Percentiles rank a stretch among this genome's conserved stretches.
Conservation (phyloP, 2,888 invertebrate genomes). For the Sinopyrophorus schimmeli region DNA sequence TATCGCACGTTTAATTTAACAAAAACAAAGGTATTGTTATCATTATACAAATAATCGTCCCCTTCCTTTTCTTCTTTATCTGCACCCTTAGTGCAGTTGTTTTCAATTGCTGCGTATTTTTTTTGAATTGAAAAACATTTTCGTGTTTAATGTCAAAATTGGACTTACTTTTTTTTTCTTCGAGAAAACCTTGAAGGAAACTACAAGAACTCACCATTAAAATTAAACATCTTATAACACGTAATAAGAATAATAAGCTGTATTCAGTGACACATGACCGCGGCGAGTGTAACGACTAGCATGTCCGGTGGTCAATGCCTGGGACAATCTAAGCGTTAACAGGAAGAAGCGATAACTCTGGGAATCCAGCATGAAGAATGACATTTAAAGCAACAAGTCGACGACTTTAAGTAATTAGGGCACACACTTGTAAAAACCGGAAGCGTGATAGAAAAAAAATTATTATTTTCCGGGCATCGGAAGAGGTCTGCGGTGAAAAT, state of each 20-base stretch:
- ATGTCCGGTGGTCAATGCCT: conserved; percentile 50
- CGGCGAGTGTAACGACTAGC: conserved; percentile 44
- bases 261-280: conserved; percentile 44
- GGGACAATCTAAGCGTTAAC: conserved; percentile 45
- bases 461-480: conserved; percentile 1
- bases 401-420: conserved; percentile 14
- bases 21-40: too few species aligned
- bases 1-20: too few species aligned
- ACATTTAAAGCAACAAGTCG: conserved; percentile 18
- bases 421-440: conserved; percentile 5
- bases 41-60: too few species aligned
- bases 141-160: too few species aligned
- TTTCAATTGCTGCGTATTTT: too few species aligned
- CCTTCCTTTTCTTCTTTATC: too few species aligned
- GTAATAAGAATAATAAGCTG: conserved; percentile 43
- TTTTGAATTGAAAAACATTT: too few species aligned
- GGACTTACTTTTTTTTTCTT: too few species aligned
- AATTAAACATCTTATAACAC: conserved; percentile 36
- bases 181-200: conserved; percentile 25
- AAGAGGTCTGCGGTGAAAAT: too few species aligned
- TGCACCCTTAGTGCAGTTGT: too few species aligned
- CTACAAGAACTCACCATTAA: conserved; percentile 31
- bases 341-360: conserved; percentile 48
- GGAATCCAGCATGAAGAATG: conserved; percentile 43
- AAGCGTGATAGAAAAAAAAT: not conserved